Base-by-base conservation (phyloP, 2,888 invertebrate species). In the Drosophila lacicola region DNA sequence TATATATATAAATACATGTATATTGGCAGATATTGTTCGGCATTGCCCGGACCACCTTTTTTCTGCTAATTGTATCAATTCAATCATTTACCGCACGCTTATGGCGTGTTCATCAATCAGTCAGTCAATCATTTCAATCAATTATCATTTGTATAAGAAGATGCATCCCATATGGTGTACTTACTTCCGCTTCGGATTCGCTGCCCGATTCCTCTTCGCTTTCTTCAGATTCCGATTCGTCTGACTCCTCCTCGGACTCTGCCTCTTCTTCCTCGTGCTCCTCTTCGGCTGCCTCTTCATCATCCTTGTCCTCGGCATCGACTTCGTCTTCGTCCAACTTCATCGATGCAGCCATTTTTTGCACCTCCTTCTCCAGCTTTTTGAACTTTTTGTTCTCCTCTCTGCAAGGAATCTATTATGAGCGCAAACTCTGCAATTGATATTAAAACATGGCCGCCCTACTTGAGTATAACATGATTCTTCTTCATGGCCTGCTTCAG, bases 271-370 rank as follows among this genome's bases (percentile, higher is more conserved):
- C 89, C 21, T 64, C 94, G 92, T 73, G 91, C 90, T 78, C 88
- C 25, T 78, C 93, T 54, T 84, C 86, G 92, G 94, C 90, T 93
- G 89, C 93, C 13, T 93, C 93, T 19, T 94, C 94, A 4, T 94
- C 95, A 3, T 94, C 95, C 49, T 95, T 95, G n/a, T 95, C 94
- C 36, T 95, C 95, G 4, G 95, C 95, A 4, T 95, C 95, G 0
- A 95, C 95, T 2, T 96, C 96, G 6, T 95, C 95, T 1, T 95
- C 96, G 2, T 94, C 95, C 84, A 96, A 96, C 82, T 96, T 97
- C 96, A 97, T 96, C 89, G 97, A 94, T 14, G 96, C 95, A 0
- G 97, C 97, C 97, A 97, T 97, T 93, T 97, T 97, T 89, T 97
- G 96, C 10, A 97, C 97, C 93, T 97, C 97, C 78, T 96, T 96